Evolutionary conservation across 1,140 invertebrate species (phyloP), one percentile per base, ranked within the genome.

Genomic region (Wasmannia auropunctata): DNA sequence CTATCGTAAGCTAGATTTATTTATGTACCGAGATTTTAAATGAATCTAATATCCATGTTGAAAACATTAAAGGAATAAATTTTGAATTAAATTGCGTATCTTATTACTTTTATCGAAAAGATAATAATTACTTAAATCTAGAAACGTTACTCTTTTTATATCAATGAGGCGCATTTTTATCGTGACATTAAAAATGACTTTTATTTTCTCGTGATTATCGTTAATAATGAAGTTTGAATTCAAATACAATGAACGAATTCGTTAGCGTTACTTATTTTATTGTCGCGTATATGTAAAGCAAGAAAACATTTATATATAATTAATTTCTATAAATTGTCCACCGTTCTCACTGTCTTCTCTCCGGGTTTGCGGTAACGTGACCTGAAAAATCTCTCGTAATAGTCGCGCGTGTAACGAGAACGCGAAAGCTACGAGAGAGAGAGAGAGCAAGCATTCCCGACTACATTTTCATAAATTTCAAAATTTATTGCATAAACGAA

Each of bases 401-500:
- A 70, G 70, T 56, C 40, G 19, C 19, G 5, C 34, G 25, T 28
- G 31, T 31, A 70, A 58, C 49, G 65, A 56, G 63, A 34, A 40
- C 46, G 31, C 6, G 2, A 25, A 46, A 43, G 0, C 60, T 83
- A 31, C 14, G 19, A 40, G n/a, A n/a, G n/a, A n/a, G n/a, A n/a
- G n/a, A n/a, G n/a, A n/a, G n/a, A n/a, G n/a, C n/a, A n/a, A n/a
- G 22, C 2, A 1, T n/a, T n/a, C 34, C n/a, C 51, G 25, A 22
- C 14, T 58, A 2, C 51, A 83, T 74, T 83, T 83, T 83, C 67
- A 83, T 74, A 83, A 83, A 83, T 37, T 74, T 16, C 10, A 19
- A 1, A 58, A n/a, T 72, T 72, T 83, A 83, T 72, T 46, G 51
- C 67, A 28, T 31, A 58, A 46, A 46, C 37, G 22, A 34, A n/a